phyloP scores from a whole-genome alignment of 1,140 invertebrate genomes.

The Wasmannia auropunctata region DNA sequence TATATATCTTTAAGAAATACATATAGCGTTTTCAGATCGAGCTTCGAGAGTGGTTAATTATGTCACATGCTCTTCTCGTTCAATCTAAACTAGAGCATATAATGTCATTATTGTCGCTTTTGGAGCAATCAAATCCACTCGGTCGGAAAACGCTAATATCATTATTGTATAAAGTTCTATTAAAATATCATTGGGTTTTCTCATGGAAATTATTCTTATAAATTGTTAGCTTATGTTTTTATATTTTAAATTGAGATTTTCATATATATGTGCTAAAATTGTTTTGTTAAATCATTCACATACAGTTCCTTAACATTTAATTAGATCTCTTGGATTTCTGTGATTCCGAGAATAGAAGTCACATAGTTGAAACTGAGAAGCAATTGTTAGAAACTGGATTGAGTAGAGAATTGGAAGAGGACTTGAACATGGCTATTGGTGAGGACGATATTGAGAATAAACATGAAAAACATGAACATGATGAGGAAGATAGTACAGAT shows the following conservation, averaged over 20 bases:
- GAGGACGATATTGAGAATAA: conserved; percentile 60
- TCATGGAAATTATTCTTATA: not conserved
- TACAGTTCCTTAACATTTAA: conserved; percentile 62
- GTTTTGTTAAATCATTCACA: conserved; percentile 8
- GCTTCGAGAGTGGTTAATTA: too few relatives aligned
- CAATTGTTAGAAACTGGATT: conserved; percentile 87
- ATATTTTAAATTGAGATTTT: conserved; percentile 32
- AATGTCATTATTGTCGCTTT: too few relatives aligned
- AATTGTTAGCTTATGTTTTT: conserved; percentile 22
- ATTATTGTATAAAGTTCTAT: too few relatives aligned
- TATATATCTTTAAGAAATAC: not conserved
- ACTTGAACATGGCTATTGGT: conserved; percentile 83
- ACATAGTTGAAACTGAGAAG: conserved; percentile 87
- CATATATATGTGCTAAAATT: not conserved
- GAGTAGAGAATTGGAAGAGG: conserved; percentile 89
- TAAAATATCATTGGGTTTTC: not conserved
- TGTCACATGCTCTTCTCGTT: too few relatives aligned
- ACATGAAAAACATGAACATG: conserved; percentile 72
- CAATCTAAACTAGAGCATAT: too few relatives aligned
- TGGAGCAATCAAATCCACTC: too few relatives aligned
- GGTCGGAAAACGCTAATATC: too few relatives aligned
- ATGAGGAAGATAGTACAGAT: not conserved
- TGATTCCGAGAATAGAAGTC: conserved; percentile 89
- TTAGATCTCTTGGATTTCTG: conserved; percentile 93
- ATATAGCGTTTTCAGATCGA: too few relatives aligned